Conservation (phyloP, 2,113 vertebrate species). For the Mionectes macconnelli region DNA sequence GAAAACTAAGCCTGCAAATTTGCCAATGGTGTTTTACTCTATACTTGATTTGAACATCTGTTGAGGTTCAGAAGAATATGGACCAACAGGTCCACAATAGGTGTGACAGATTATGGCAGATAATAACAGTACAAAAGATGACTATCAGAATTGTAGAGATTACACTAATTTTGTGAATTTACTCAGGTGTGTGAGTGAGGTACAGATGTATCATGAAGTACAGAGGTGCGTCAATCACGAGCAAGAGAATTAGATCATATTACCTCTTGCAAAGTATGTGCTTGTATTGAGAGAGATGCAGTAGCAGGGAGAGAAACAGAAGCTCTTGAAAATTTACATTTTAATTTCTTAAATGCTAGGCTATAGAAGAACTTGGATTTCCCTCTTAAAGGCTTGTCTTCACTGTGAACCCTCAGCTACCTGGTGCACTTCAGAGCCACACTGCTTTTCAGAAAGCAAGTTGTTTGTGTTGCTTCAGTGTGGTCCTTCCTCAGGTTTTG, state of each 20-base stretch:
- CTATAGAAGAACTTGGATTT: background rate
- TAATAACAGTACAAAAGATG: background rate
- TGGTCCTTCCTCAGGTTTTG: background rate
- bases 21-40: background rate
- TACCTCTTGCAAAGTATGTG: background rate
- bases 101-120: background rate
- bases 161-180: background rate
- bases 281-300: background rate
- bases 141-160: background rate
- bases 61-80: background rate
- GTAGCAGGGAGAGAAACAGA: background rate
- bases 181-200: background rate
- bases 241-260: background rate
- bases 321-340: background rate
- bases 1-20: background rate
- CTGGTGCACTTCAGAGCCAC: background rate
- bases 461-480: background rate
- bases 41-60: background rate
- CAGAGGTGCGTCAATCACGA: background rate
- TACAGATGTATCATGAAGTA: background rate
- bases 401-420: background rate
- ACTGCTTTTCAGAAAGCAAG: background rate
- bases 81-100: background rate
- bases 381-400: background rate
- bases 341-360: background rate